A percentile compares a stretch with the other conserved stretches of the same genome.
These are phyloP conservation scores for Leptinotarsa texana DNA, from an alignment of 1,140 invertebrate species.

Conservation along the genomic window DNA sequence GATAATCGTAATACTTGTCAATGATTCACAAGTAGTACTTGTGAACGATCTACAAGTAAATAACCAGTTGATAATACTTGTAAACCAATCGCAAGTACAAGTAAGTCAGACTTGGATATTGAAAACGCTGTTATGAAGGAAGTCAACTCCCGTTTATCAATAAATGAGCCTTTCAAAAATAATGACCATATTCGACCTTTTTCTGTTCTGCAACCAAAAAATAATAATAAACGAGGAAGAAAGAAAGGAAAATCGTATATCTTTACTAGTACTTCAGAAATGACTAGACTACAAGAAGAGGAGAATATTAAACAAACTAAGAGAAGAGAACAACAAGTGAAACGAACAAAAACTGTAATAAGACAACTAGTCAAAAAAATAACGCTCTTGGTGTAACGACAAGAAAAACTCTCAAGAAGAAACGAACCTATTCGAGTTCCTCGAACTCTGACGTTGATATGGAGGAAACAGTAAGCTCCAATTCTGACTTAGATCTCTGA, in stretches of 20 bases:
- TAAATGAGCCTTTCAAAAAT: not conserved
- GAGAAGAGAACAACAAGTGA: not conserved
- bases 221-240: not conserved
- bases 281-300: not conserved
- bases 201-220: not conserved
- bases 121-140: not conserved
- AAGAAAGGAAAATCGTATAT: too few species aligned
- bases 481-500: not conserved
- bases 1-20: not conserved
- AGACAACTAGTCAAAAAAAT: not conserved
- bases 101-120: too few species aligned
- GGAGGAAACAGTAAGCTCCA: not conserved
- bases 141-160: not conserved
- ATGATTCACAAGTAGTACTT: not conserved
- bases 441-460: conserved; percentile 1
- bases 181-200: not conserved
- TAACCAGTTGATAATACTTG: too few species aligned
- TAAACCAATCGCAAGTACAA: too few species aligned
- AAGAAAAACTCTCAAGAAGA: not conserved
- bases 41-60: not conserved
- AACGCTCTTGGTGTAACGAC: not conserved
- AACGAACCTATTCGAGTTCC: not conserved
- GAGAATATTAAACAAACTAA: not conserved
- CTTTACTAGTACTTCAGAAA: too few species aligned
- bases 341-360: not conserved